phyloP scores from a whole-genome alignment of 2,113 vertebrate genomes.

The Genyomyrus donnyi region DNA sequence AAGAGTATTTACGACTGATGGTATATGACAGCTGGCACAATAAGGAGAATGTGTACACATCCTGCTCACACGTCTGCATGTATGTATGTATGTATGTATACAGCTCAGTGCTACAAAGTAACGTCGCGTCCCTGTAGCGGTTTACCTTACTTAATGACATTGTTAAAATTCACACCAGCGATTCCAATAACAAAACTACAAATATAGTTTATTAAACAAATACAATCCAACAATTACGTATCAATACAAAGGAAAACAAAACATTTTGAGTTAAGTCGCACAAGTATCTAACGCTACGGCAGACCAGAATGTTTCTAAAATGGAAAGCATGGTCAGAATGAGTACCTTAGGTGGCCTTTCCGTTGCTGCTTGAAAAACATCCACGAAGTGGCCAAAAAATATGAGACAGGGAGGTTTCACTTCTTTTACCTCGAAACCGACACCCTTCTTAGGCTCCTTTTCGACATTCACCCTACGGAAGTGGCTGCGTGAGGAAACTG shows the following conservation, averaged over 20 bases:
- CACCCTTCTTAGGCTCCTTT: neutral
- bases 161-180: neutral
- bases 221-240: neutral
- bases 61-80: neutral
- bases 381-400: neutral
- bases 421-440: neutral
- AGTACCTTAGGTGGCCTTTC: slow-evolving; percentile 4
- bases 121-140: neutral
- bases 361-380: neutral
- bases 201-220: neutral
- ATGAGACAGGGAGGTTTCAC: neutral
- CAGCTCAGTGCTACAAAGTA: neutral
- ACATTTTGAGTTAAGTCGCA: neutral
- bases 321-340: neutral
- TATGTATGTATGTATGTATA: neutral
- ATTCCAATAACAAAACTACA: neutral
- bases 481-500: neutral
- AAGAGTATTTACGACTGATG: neutral
- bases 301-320: neutral
- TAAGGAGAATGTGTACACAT: neutral
- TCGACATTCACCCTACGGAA: neutral
- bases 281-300: neutral
- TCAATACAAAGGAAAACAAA: neutral
- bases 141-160: neutral
- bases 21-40: neutral